Conservation (phyloP, 35 echinoderm and acorn worm species). For the Acanthaster planci region DNA sequence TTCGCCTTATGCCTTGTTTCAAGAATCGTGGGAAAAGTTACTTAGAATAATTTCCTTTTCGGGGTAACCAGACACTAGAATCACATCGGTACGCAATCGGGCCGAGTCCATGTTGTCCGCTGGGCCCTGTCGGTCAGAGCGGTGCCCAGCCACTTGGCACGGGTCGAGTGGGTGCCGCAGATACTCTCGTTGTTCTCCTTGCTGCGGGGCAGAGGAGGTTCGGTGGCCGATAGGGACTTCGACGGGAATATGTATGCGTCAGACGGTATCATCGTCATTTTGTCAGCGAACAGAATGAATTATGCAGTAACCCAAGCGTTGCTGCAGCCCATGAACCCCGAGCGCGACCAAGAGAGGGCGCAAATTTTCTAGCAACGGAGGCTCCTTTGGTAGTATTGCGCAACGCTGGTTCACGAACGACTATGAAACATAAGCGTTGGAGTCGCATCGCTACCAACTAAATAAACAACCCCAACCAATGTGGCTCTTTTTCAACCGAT, state of each 20-base stretch:
- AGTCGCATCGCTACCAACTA: too few relatives aligned
- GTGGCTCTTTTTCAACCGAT: too few relatives aligned
- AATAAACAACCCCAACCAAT: too few relatives aligned
- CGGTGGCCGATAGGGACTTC: neutral
- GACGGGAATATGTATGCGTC: neutral
- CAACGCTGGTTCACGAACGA: too few relatives aligned
- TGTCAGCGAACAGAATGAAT: neutral
- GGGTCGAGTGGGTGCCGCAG: constrained; percentile 19
- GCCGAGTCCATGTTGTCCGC: neutral
- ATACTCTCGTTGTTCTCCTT: neutral
- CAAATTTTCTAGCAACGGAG: too few relatives aligned
- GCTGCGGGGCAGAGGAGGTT: neutral
- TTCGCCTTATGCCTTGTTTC: too few relatives aligned
- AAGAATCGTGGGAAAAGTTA: neutral
- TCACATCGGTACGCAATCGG: neutral
- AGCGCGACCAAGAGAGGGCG: too few relatives aligned
- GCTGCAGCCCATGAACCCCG: too few relatives aligned
- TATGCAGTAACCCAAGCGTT: neutral
- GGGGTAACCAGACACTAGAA: neutral
- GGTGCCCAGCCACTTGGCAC: neutral
- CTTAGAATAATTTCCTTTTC: neutral
- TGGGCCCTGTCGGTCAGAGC: neutral
- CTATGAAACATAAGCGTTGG: too few relatives aligned
- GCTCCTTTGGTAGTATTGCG: too few relatives aligned
- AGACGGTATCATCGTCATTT: neutral